Evolutionary conservation across 1,140 invertebrate genomes (phyloP).

Genomic region (Daktulosphaira vitifoliae): DNA sequence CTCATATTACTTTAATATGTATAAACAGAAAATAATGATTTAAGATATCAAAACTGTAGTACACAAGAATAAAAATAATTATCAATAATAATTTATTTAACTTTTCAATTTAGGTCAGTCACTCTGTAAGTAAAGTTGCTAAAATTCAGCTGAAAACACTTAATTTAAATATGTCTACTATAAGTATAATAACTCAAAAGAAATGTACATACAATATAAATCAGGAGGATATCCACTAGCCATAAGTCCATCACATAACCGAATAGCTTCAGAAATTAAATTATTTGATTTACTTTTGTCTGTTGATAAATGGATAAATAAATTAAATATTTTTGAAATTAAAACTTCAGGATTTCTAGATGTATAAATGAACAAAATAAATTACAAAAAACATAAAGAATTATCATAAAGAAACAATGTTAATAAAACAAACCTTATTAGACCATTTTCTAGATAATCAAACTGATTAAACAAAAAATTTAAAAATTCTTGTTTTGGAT

Average conservation of each 20-base stretch:
- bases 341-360: constrained; percentile 40
- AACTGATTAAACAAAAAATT: constrained; percentile 25
- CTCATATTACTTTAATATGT: no score
- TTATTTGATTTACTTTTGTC: constrained; percentile 15
- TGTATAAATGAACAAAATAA: neutral
- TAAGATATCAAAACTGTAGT: no score
- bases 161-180: no score
- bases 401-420: no score
- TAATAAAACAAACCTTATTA: constrained; percentile 45
- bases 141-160: no score
- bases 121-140: no score
- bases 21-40: no score
- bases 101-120: no score
- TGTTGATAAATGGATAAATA: constrained; percentile 23
- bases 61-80: no score
- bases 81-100: no score
- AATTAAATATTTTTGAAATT: constrained; percentile 8
- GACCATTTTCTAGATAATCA: constrained; percentile 22
- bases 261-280: constrained; percentile 30
- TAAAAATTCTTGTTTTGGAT: constrained; percentile 27
- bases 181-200: no score
- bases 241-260: constrained; percentile 27
- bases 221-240: constrained; percentile 44
- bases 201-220: constrained; percentile 52
- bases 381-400: neutral